Evolutionary conservation across 1,140 invertebrate species (phyloP).

Genomic region (Brachionus koreanus): DNA sequence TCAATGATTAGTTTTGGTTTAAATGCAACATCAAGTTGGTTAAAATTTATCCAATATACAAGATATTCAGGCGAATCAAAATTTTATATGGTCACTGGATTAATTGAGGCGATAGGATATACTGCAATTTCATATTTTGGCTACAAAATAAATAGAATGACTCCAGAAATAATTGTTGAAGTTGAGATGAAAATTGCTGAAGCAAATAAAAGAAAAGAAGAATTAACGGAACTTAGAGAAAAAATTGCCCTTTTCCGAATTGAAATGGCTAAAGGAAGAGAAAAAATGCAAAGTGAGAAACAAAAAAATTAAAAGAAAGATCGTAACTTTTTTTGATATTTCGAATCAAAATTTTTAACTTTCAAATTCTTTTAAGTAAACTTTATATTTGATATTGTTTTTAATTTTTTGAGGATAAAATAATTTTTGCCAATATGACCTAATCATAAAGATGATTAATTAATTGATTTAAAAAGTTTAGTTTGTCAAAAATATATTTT

Average conservation of each 20-base stretch:
- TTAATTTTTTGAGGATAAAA: no score
- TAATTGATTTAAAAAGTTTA: no score
- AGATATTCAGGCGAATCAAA: not conserved
- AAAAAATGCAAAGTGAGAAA: no score
- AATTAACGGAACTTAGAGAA: not conserved
- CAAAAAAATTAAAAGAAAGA: no score
- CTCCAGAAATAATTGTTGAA: not conserved
- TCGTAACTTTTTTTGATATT: no score
- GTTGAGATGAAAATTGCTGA: not conserved
- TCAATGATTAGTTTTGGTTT: not conserved
- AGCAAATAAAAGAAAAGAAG: not conserved
- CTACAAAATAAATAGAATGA: not conserved
- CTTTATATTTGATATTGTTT: no score
- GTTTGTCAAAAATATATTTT: no score
- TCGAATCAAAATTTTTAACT: no score
- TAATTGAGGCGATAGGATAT: not conserved
- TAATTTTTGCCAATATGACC: no score
- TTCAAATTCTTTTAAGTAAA: no score
- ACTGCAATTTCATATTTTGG: not conserved
- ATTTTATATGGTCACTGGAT: not conserved
- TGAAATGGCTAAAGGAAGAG: not conserved
- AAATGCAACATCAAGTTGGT: not conserved
- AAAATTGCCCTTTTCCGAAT: not conserved
- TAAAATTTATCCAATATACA: not conserved
- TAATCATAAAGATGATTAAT: no score